These are phyloP conservation scores for Menura novaehollandiae DNA, from an alignment of 2,113 vertebrate species.

Conservation along the genomic window DNA sequence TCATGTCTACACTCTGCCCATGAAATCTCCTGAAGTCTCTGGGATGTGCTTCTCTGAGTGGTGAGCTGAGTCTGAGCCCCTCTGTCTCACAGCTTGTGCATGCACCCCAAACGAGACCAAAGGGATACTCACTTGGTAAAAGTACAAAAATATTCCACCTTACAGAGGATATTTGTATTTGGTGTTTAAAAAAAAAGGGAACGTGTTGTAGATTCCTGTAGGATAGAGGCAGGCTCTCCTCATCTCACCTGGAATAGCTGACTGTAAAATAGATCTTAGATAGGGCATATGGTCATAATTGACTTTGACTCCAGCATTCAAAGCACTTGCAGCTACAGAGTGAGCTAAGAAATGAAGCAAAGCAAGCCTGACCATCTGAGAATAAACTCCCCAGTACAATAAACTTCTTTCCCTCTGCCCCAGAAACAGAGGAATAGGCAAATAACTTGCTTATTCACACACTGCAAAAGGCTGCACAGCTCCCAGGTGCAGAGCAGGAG, in stretches of 20 bases:
- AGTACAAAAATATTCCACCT: background rate
- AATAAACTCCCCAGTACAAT: background rate
- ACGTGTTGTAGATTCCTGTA: rapidly evolving
- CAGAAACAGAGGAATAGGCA: background rate
- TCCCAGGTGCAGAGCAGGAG: background rate
- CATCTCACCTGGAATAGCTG: background rate
- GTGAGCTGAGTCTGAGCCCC: background rate
- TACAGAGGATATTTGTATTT: background rate
- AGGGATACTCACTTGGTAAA: background rate
- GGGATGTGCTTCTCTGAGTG: background rate
- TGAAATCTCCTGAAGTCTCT: background rate
- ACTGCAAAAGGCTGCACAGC: background rate
- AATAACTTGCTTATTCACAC: background rate
- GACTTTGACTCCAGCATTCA: background rate
- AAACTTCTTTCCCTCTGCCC: background rate
- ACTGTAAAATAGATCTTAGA: background rate
- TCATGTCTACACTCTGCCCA: background rate
- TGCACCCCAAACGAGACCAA: rapidly evolving
- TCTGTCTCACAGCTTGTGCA: background rate
- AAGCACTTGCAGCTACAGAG: background rate
- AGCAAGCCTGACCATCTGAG: background rate
- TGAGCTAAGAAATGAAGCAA: background rate
- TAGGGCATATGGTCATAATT: background rate
- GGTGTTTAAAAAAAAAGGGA: background rate
- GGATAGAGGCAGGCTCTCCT: background rate